These are phyloP conservation scores for Parauchenoglanis ngamensis DNA, from an alignment of 2,797 vertebrate species.

Conservation along the genomic window DNA sequence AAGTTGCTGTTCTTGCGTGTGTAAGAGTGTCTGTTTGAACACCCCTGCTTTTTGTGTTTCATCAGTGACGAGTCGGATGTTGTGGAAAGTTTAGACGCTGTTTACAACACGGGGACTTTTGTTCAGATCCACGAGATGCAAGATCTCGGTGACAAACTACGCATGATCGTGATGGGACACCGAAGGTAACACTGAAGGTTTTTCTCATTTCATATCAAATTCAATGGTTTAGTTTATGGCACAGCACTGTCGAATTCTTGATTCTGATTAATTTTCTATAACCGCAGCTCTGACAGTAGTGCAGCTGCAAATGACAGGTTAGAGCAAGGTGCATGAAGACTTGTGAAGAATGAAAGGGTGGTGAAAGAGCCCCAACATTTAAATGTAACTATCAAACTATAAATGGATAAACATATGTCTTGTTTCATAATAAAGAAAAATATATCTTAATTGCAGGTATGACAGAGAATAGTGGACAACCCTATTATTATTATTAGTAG, in stretches of 20 bases:
- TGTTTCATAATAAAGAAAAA: too few relatives aligned
- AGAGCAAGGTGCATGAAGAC: not conserved
- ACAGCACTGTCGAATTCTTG: not conserved
- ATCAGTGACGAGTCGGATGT: conserved; percentile 90
- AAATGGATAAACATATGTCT: too few relatives aligned
- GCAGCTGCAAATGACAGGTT: not conserved
- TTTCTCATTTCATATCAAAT: not conserved
- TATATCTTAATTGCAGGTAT: too few relatives aligned
- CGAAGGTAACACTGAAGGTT: conserved; percentile 78
- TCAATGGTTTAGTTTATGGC: not conserved
- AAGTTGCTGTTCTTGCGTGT: not conserved
- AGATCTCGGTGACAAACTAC: conserved; percentile 94
- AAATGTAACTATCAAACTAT: too few relatives aligned
- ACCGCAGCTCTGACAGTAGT: not conserved
- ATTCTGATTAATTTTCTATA: not conserved
- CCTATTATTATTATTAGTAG: too few relatives aligned
- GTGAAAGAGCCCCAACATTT: too few relatives aligned
- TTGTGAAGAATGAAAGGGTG: too few relatives aligned
- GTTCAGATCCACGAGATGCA: conserved; percentile 99
- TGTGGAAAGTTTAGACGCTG: conserved; percentile 85
- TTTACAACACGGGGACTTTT: conserved; percentile 92
- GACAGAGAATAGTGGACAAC: too few relatives aligned
- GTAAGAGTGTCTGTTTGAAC: conserved; percentile 10
- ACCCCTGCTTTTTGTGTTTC: conserved; percentile 24
- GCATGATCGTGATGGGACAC: conserved; percentile 98